Evolutionary conservation across 2,888 invertebrate species (phyloP).

Genomic region (Ophraella communa): DNA sequence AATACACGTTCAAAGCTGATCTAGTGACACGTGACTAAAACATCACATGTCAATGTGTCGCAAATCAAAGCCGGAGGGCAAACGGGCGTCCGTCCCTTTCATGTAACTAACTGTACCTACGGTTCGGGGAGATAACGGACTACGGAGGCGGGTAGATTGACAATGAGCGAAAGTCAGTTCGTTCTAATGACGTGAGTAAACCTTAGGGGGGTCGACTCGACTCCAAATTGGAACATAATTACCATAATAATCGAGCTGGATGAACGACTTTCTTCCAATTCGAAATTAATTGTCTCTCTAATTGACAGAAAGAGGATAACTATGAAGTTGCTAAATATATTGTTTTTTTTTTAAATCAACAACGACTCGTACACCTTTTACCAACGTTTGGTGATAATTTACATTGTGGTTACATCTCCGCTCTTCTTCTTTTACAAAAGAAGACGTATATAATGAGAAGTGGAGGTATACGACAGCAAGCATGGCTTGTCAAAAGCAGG

Average conservation of each 20-base stretch:
- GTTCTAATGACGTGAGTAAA: slow-evolving; percentile 19
- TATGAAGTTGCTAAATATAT: too few relatives aligned
- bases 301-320: neutral
- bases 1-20: slow-evolving; percentile 38
- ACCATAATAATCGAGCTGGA: slow-evolving; percentile 13
- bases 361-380: too few relatives aligned
- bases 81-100: slow-evolving; percentile 45
- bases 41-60: slow-evolving; percentile 54
- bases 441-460: slow-evolving; percentile 44
- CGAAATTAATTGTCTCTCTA: neutral
- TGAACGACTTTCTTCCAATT: neutral
- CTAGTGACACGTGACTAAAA: slow-evolving; percentile 49
- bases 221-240: slow-evolving; percentile 21
- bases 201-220: slow-evolving; percentile 2
- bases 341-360: too few relatives aligned
- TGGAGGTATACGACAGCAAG: slow-evolving; percentile 50
- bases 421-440: slow-evolving; percentile 19
- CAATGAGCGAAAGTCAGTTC: slow-evolving; percentile 19
- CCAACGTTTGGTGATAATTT: too few relatives aligned
- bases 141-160: slow-evolving; percentile 8
- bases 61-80: slow-evolving; percentile 50
- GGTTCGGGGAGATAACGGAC: slow-evolving; percentile 10
- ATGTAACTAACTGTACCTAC: slow-evolving; percentile 42
- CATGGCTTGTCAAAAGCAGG: slow-evolving; percentile 56
- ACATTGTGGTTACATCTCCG: too few relatives aligned